Evolutionary conservation across 2,888 invertebrate genomes (phyloP), one percentile per base, ranked within the genome.

Genomic region (Sabatieria punctata): DNA sequence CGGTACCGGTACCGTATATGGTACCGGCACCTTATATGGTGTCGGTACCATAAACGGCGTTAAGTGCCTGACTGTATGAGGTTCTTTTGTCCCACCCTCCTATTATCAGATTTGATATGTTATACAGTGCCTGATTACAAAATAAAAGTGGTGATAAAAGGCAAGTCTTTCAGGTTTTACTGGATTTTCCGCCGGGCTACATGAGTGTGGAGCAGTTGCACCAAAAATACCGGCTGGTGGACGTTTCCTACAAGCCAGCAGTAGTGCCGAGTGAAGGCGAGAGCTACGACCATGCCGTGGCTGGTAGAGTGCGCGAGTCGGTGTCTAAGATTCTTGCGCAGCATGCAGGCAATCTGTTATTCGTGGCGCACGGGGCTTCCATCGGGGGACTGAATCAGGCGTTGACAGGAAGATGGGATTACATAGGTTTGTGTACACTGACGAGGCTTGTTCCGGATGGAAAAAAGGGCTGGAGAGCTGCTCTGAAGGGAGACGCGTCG

Each of bases 361-460:
- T 60, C 39, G 55, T 61, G 8, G 56, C 55, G 2, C 61, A 61
- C 49, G 61, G 60, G 15, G 53, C 56, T 6, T 59, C 61, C 4
- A 54, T 60, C 35, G 58, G 57, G 23, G 55, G 56, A 25, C 44
- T 55, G n/a, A 59, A 60, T 42, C 46, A 51, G 2, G 56, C 51
- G 22, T 43, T 61, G 4, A 25, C 23, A 4, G 27, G 45, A 4
- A 6, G 19, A 13, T 6, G 6, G 4, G 22, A 8, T 23, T 6
- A 44, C 8, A 21, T 41, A 4, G 44, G 44, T 8, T n/a, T 44
- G 36, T 8, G 6, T 24, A 44, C 44, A 4, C 37, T 44, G 23
- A 44, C 25, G 25, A 41, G 39, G 26, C 18, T 44, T 4, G 44
- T 11, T 3, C 13, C 13, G 15, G 18, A 44, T 3, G 8, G 13